phyloP scores from a whole-genome alignment of 1,140 invertebrate species.

The Eriocheir sinensis region DNA sequence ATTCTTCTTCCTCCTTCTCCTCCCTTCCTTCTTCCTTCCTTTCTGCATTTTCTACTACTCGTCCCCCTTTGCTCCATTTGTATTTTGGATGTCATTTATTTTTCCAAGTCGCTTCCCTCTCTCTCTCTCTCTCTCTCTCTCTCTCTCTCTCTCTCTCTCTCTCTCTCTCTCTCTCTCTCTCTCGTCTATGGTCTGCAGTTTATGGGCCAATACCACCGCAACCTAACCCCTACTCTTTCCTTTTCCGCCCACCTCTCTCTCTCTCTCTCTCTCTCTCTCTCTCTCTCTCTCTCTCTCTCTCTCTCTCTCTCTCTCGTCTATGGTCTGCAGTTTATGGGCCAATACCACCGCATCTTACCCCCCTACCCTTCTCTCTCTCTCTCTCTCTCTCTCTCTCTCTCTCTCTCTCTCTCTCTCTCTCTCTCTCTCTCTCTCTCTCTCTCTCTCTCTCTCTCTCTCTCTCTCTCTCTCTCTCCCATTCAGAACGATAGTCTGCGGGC shows the following conservation, averaged over 20 bases:
- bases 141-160: conserved; percentile 13
- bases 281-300: no score
- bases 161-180: conserved; percentile 3
- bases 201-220: no score
- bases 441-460: background rate
- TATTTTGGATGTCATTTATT: background rate
- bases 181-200: no score
- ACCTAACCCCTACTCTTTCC: no score
- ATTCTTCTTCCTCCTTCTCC: no score
- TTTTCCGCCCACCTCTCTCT: no score
- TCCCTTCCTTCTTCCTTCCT: background rate
- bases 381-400: background rate
- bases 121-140: background rate
- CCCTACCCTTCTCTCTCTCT: background rate
- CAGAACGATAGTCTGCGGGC: background rate
- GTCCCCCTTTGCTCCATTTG: background rate
- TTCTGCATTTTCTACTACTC: background rate
- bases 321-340: no score
- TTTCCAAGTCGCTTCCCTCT: background rate
- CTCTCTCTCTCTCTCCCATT: conserved; percentile 13
- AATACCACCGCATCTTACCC: no score
- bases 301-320: no score
- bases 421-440: conserved; percentile 16
- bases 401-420: background rate
- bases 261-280: no score